Evolutionary conservation across 2,888 invertebrate genomes (phyloP), one percentile per base, ranked within the genome.

Genomic region (Drosophila recens): DNA sequence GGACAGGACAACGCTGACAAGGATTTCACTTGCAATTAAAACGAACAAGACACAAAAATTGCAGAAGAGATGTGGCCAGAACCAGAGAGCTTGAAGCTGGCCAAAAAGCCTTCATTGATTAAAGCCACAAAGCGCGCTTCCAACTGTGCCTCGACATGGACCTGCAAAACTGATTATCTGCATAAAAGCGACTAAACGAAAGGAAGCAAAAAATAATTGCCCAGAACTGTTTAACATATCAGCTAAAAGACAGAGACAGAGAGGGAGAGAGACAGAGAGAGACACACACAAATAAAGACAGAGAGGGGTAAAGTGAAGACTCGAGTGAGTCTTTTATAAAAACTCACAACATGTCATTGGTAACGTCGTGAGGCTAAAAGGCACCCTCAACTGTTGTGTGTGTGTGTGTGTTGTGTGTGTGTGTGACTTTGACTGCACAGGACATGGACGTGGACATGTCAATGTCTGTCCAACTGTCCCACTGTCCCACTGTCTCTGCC

Each of bases 21-120:
- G 85, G 89, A 86, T 90, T 87, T 89, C 90, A 86, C 89, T 90
- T 89, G 86, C 90, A 87, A 87, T 90, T 87, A 88, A 87, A 90
- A 90, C 71, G 79, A 87, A 80, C 90, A 83, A 87, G 90, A 80
- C 83, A 86, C 83, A 75, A 83, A 82, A 86, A 77, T 87, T 87
- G 85, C 80, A 61, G 23, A 48, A 40, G 45, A 46, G 42, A 58
- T 17, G 17, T 23, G 40, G 30, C 20, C 54, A 20, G 20, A 11
- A 17, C 36, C 17, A 51, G 46, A 34, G 52, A 33, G 43, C 48
- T 56, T 45, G 9, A 20, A 43, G 43, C 43, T 57, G 34, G 56
- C 56, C 56, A 57, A 42, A 42, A 17, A 17, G 23, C 9, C 34
- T 38, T 84, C 89, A 89, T 89, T 84, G 84, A 83, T 83, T 83